Conservation (phyloP, 2,113 vertebrate species). For the Chrysochloris asiatica region DNA sequence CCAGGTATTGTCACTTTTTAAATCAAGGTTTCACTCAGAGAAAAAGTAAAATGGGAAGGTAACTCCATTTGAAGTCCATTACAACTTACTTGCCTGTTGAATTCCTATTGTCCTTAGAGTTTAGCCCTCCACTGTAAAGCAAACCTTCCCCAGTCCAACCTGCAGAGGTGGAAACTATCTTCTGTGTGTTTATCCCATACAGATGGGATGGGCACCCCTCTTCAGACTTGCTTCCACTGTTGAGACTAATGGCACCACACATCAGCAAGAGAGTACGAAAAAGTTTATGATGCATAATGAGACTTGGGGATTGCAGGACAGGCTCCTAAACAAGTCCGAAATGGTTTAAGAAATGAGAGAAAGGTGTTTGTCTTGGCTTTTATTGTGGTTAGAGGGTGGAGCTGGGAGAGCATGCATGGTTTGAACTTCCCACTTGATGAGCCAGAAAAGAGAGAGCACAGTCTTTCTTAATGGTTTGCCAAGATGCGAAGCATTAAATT, state of each 20-base stretch:
- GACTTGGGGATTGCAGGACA: neutral
- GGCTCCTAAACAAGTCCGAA: neutral
- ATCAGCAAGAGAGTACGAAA: neutral
- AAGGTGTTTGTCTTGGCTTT: neutral
- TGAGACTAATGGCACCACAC: neutral
- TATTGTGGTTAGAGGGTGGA: neutral
- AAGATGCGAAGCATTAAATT: neutral
- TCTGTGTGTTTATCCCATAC: too few relatives aligned
- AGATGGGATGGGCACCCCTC: neutral
- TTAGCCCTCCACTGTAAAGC: neutral
- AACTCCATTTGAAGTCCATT: neutral
- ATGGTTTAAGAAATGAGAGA: neutral
- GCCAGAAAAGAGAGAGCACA: neutral
- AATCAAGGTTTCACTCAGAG: neutral
- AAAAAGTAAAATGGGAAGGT: neutral
- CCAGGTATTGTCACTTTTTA: neutral
- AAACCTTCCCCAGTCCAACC: neutral
- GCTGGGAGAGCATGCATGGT: neutral
- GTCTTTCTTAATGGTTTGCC: neutral
- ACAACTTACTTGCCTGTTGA: neutral
- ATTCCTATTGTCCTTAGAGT: neutral
- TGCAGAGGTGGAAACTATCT: neutral
- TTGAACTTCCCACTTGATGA: neutral
- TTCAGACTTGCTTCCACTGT: neutral
- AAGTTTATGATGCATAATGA: neutral